phyloP scores from a whole-genome alignment of 2,888 invertebrate genomes.

The Nysson spinosus region DNA sequence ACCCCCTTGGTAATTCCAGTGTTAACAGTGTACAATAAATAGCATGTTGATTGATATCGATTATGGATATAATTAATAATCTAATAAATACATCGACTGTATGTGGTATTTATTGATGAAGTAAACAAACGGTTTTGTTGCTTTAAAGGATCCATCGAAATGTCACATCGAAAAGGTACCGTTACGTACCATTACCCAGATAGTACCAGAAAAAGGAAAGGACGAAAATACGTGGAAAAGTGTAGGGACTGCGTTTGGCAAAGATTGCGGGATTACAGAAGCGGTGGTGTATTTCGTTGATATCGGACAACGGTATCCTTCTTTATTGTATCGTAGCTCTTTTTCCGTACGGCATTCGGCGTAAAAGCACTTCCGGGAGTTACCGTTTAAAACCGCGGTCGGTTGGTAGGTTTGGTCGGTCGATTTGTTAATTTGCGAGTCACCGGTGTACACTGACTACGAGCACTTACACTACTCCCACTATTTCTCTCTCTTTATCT shows the following conservation, averaged over 20 bases:
- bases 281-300: conserved; percentile 50
- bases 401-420: conserved; percentile 36
- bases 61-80: too few species aligned
- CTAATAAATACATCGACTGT: too few species aligned
- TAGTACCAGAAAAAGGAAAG: conserved; percentile 5
- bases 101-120: too few species aligned
- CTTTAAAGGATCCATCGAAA: too few species aligned
- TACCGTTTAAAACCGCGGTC: conserved; percentile 35
- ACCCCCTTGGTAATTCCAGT: too few species aligned
- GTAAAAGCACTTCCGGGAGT: conserved; percentile 29
- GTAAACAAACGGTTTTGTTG: too few species aligned
- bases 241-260: conserved; percentile 37
- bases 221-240: conserved; percentile 20
- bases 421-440: conserved; percentile 56
- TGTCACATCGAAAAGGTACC: conserved; percentile 22
- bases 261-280: conserved; percentile 58
- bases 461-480: neutral
- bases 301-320: conserved; percentile 41
- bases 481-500: conserved; percentile 1
- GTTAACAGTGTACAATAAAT: too few species aligned
- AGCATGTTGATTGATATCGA: too few species aligned
- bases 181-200: neutral
- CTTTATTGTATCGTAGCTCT: conserved; percentile 34
- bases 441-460: neutral
- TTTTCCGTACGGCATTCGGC: neutral